A percentile compares a stretch with the other conserved stretches of the same genome.
These are phyloP conservation scores for Choloepus hoffmanni DNA, from an alignment of 2,113 vertebrate genomes.

Conservation along the genomic window DNA sequence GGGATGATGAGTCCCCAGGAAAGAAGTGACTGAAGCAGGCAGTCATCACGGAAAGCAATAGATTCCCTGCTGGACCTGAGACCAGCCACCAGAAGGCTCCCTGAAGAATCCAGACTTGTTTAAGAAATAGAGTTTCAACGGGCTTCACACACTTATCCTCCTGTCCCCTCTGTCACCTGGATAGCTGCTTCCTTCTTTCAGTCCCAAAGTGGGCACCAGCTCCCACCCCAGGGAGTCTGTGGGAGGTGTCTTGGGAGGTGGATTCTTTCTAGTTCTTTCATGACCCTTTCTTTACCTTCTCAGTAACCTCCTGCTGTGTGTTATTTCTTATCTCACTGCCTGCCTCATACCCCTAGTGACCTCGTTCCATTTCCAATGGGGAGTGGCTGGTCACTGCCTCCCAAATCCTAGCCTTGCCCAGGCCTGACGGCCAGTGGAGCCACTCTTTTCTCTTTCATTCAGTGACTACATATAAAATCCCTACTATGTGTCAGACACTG, in stretches of 20 bases:
- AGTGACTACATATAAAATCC: neutral
- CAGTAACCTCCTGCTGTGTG: neutral
- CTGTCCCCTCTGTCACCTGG: neutral
- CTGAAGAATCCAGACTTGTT: neutral
- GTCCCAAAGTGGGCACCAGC: too few species aligned
- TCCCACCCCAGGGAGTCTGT: neutral
- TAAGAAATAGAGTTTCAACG: neutral
- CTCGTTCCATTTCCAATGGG: neutral
- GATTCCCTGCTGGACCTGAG: neutral
- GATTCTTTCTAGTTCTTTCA: neutral
- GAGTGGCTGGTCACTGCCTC: neutral
- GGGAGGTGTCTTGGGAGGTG: neutral
- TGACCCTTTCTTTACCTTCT: too few species aligned
- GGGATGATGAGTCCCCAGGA: neutral
- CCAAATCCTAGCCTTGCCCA: neutral
- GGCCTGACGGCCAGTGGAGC: neutral
- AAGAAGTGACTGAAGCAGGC: neutral
- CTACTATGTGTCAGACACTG: rapidly evolving
- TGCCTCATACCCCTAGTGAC: neutral
- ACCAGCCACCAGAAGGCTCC: neutral
- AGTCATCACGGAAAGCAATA: neutral
- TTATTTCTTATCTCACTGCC: neutral
- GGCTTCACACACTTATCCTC: neutral
- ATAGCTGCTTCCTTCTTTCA: neutral
- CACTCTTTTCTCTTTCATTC: neutral